Evolutionary conservation across 2,888 invertebrate genomes (phyloP).

Genomic region (Caenorhabditis sp.): DNA sequence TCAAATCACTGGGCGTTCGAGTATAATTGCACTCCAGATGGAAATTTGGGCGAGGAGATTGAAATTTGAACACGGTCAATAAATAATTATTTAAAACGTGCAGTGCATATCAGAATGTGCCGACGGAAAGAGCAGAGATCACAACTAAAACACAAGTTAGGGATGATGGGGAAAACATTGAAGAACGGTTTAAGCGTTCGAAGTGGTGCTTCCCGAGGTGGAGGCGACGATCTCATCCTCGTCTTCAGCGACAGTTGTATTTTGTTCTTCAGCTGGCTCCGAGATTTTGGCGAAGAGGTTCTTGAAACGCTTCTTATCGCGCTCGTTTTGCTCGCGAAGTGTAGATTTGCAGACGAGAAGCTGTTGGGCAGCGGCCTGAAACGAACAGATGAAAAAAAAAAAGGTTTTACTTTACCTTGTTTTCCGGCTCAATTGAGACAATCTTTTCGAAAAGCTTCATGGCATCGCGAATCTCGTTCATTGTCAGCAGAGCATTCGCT

Average conservation of each 20-base stretch:
- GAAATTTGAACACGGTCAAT: slow-evolving; percentile 16
- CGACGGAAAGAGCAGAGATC: background rate
- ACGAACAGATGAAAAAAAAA: no score
- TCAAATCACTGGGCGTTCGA: slow-evolving; percentile 44
- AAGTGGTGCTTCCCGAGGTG: slow-evolving; percentile 44
- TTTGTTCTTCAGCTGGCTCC: slow-evolving; percentile 26
- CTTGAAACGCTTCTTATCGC: slow-evolving; percentile 88
- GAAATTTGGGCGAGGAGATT: slow-evolving; percentile 54
- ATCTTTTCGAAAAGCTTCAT: slow-evolving; percentile 87
- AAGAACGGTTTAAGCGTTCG: slow-evolving; percentile 24
- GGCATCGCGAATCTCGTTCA: slow-evolving; percentile 87
- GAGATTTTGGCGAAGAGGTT: slow-evolving; percentile 91
- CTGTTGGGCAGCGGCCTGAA: slow-evolving; percentile 74
- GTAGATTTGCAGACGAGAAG: slow-evolving; percentile 84
- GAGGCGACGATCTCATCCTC: slow-evolving; percentile 47
- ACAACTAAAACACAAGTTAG: slow-evolving; percentile 3
- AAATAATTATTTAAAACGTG: slow-evolving; percentile 12
- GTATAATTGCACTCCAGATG: slow-evolving; percentile 45
- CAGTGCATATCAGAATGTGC: no score
- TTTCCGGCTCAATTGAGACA: slow-evolving; percentile 87
- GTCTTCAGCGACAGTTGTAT: slow-evolving; percentile 36
- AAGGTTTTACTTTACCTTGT: slow-evolving; percentile 81
- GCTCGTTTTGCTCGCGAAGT: slow-evolving; percentile 86
- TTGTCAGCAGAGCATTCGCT: slow-evolving; percentile 67
- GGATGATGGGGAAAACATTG: background rate